These are phyloP conservation scores for Yponomeuta plumbellus DNA, from an alignment of 2,888 invertebrate genomes.

Conservation along the genomic window DNA sequence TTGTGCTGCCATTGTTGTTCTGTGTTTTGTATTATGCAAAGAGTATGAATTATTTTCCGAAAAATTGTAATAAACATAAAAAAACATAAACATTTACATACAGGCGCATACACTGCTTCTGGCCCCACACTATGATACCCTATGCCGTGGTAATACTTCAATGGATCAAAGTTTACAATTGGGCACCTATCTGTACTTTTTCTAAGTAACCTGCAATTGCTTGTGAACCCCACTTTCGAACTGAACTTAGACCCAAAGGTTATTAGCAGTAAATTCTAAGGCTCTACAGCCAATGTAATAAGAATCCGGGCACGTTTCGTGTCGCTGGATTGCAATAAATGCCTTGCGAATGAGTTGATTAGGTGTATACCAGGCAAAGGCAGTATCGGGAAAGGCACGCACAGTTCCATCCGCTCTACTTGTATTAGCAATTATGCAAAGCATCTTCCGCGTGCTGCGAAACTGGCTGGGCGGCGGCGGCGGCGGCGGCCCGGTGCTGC, in stretches of 20 bases:
- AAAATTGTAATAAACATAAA: not conserved
- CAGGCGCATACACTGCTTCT: no score
- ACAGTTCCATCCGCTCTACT: constrained; percentile 44
- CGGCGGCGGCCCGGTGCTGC: constrained; percentile 31
- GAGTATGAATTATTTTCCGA: not conserved
- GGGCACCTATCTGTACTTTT: no score
- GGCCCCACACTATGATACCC: no score
- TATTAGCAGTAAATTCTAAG: constrained; percentile 9
- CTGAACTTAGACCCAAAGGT: not conserved
- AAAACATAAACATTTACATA: no score
- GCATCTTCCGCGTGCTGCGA: constrained; percentile 58
- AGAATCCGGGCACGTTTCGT: not conserved
- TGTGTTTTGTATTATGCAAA: not conserved
- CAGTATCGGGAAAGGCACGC: constrained; percentile 19
- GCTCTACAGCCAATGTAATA: not conserved
- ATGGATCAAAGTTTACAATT: no score
- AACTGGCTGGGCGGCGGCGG: constrained; percentile 42
- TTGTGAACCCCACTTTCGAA: not conserved
- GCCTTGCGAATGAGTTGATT: constrained; percentile 6
- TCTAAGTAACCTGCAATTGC: not conserved
- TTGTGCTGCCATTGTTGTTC: not conserved
- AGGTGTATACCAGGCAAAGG: not conserved
- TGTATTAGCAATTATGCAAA: constrained; percentile 75
- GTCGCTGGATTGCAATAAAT: not conserved
- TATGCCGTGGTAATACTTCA: no score